Conservation (phyloP, 2,797 vertebrate genomes). For the Myioborus miniatus region DNA sequence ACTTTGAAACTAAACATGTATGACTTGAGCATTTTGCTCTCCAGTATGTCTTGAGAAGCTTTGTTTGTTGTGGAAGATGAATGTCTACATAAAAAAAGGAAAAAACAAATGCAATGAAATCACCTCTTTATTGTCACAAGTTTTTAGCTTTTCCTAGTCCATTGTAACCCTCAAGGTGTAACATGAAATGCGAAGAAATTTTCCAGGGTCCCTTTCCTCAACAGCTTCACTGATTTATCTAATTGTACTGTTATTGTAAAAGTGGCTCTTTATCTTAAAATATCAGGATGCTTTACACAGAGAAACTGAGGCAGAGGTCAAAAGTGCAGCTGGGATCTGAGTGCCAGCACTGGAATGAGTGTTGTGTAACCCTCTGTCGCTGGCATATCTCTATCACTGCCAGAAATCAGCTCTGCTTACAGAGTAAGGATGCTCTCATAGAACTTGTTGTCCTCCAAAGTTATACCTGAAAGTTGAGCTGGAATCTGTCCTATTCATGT, state of each 20-base stretch:
- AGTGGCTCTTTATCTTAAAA: background rate
- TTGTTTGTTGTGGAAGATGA: constrained; percentile 33
- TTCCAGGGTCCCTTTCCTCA: background rate
- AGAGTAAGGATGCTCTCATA: background rate
- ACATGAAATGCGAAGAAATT: background rate
- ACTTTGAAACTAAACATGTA: constrained; percentile 75
- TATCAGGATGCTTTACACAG: background rate
- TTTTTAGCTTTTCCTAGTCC: constrained; percentile 9
- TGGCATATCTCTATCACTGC: background rate
- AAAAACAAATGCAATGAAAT: constrained; percentile 22
- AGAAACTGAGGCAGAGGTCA: constrained; percentile 34
- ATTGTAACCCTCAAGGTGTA: background rate
- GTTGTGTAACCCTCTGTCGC: rapidly evolving
- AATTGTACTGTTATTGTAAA: background rate
- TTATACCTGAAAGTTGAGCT: background rate
- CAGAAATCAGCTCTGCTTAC: background rate
- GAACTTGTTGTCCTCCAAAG: background rate
- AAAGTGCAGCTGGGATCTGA: background rate
- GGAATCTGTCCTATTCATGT: background rate
- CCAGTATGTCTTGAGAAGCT: background rate
- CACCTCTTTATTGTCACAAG: constrained; percentile 1
- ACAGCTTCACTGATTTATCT: background rate
- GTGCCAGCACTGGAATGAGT: background rate
- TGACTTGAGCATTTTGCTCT: constrained; percentile 68
- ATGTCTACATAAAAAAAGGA: background rate